Evolutionary conservation across 2,113 vertebrate genomes (phyloP).

Genomic region (Trinectes maculatus): DNA sequence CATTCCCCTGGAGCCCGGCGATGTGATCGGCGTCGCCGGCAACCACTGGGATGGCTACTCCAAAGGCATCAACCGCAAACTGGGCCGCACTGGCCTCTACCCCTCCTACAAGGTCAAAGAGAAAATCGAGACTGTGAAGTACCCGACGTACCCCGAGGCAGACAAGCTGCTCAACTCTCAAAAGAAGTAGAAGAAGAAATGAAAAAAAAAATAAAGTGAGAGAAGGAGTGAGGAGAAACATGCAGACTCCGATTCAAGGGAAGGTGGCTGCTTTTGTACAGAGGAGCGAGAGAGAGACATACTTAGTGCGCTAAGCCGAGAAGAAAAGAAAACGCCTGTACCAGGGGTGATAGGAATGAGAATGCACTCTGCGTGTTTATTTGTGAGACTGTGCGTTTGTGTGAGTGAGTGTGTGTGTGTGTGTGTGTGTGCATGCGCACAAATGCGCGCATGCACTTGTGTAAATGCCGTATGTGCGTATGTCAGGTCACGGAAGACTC

Average conservation of each 20-base stretch:
- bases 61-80: slow-evolving; percentile 97
- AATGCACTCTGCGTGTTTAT: slow-evolving; percentile 66
- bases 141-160: slow-evolving; percentile 95
- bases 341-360: slow-evolving; percentile 58
- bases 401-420: slow-evolving; percentile 15
- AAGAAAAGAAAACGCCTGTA: slow-evolving; percentile 58
- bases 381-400: slow-evolving; percentile 8
- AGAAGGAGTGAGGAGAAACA: slow-evolving; percentile 46
- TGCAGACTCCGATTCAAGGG: slow-evolving; percentile 62
- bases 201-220: slow-evolving; percentile 27
- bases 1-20: slow-evolving; percentile 95
- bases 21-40: slow-evolving; percentile 95
- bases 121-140: slow-evolving; percentile 97
- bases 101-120: slow-evolving; percentile 99
- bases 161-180: slow-evolving; percentile 87
- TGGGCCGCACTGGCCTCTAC: slow-evolving; percentile 96
- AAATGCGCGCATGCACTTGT: slow-evolving; percentile 41
- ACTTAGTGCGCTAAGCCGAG: slow-evolving; percentile 51
- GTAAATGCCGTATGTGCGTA: slow-evolving; percentile 65
- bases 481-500: slow-evolving; percentile 68
- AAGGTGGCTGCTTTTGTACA: slow-evolving; percentile 75
- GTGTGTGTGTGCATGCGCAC: slow-evolving; percentile 1
- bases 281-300: slow-evolving; percentile 47
- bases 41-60: slow-evolving; percentile 99
- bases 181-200: slow-evolving; percentile 59